phyloP scores from a whole-genome alignment of 2,113 vertebrate genomes.

The Chionis minor region DNA sequence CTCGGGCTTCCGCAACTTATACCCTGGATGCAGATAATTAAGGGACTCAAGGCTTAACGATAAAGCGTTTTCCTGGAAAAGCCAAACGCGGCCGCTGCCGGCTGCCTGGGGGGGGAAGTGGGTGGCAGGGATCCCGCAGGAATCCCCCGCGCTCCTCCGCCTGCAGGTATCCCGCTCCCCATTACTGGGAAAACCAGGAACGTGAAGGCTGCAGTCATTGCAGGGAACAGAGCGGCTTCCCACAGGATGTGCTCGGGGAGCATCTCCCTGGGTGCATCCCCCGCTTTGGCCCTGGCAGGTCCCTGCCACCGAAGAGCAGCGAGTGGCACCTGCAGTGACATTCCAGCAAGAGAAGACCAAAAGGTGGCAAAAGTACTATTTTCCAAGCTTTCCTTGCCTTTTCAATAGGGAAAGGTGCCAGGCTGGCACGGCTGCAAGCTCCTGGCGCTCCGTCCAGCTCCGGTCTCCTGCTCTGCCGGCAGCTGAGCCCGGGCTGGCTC shows the following conservation, averaged over 20 bases:
- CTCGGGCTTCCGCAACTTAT: neutral
- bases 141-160: neutral
- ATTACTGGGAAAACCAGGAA: neutral
- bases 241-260: neutral
- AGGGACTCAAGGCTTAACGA: neutral
- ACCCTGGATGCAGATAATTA: neutral
- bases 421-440: neutral
- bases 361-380: neutral
- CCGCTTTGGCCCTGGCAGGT: neutral
- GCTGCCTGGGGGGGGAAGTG: neutral
- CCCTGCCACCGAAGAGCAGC: neutral
- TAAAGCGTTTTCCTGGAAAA: neutral
- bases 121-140: neutral
- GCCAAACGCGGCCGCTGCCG: accelerated
- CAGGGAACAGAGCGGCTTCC: neutral
- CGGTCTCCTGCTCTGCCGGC: accelerated
- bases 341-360: neutral
- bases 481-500: neutral
- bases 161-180: neutral
- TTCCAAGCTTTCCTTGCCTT: neutral
- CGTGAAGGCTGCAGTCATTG: neutral
- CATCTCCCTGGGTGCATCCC: neutral
- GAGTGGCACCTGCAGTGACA: neutral
- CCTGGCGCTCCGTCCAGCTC: neutral
- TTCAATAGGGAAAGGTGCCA: neutral